Percentiles rank a stretch among this genome's conserved stretches.
phyloP scores from a whole-genome alignment of 35 echinoderm and acorn worm genomes.

The Heliocidaris erythrogramma region DNA sequence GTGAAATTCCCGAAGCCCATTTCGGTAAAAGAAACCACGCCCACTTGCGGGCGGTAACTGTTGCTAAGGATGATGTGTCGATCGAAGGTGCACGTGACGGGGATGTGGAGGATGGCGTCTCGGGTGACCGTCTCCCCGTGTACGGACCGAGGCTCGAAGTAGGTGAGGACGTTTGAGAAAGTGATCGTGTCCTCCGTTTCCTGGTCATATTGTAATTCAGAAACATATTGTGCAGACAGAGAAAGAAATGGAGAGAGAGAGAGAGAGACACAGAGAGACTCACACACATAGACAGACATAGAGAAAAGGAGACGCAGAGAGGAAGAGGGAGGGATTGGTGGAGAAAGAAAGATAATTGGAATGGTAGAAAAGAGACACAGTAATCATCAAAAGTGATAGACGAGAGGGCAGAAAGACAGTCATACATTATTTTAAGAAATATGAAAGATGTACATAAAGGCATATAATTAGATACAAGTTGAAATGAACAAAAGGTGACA shows the following conservation, averaged over 20 bases:
- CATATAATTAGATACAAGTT: not conserved
- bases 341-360: too few relatives aligned
- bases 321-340: not conserved
- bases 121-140: slow-evolving; percentile 9
- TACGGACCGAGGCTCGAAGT: not conserved
- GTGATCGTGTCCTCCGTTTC: slow-evolving; percentile 27
- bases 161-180: slow-evolving; percentile 32
- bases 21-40: slow-evolving; percentile 24
- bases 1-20: slow-evolving; percentile 19
- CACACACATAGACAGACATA: not conserved
- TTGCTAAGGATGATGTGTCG: slow-evolving; percentile 29
- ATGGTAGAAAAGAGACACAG: not conserved
- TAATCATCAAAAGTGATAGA: too few relatives aligned
- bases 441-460: not conserved
- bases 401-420: too few relatives aligned
- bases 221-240: not conserved
- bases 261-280: not conserved
- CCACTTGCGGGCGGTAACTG: not conserved
- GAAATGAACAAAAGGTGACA: not conserved
- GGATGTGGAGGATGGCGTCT: not conserved
- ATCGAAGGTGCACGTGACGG: slow-evolving; percentile 14
- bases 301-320: not conserved
- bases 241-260: not conserved
- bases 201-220: not conserved
- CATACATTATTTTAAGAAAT: too few relatives aligned